Evolutionary conservation across 2,113 vertebrate species (phyloP), one percentile per base, ranked within the genome.

Genomic region (Heterocephalus glaber): DNA sequence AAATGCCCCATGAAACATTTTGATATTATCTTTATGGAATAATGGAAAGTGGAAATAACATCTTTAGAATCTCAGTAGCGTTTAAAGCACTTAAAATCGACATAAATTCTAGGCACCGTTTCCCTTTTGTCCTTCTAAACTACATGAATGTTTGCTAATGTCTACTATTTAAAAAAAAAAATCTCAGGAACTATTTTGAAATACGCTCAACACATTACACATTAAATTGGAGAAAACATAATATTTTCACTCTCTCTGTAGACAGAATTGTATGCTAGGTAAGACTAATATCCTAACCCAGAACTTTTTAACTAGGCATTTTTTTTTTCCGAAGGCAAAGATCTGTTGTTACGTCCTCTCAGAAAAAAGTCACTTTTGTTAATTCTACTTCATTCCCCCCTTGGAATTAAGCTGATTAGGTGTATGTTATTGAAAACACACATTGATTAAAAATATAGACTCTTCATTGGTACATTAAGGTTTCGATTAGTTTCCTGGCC

Each of bases 51-150:
- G 13, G 60, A 94, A 93, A 44, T 96, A 96, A 97, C 87, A 93
- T 92, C 97, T 96, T 98, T 74, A 96, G 86, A 97, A 97, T 93
- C 92, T 98, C 89, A 95, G 61, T 79, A 96, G 11, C 63, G 83
- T 82, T 96, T 89, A 96, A 97, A 95, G 56, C 60, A 94, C 84
- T 90, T 95, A 93, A 97, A 97, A 90, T 89, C 86, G 90, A 97
- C 60, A 95, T 80, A 94, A 81, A 95, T 97, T 95, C 85, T 95
- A 94, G 89, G 74, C 94, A 60, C 84, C 33, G 79, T 61, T 97
- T 95, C 24, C 35, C 22, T 38, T 68, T 86, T 81, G 65, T 60
- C 38, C 47, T 91, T 94, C 24, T 91, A 28, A 90, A 77, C 17
- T 96, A 41, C 7, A 89, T 4, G 79, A 89, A 65, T 84, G 89